Conservation (phyloP, 2,888 invertebrate genomes). For the Tetanocera ferruginea region DNA sequence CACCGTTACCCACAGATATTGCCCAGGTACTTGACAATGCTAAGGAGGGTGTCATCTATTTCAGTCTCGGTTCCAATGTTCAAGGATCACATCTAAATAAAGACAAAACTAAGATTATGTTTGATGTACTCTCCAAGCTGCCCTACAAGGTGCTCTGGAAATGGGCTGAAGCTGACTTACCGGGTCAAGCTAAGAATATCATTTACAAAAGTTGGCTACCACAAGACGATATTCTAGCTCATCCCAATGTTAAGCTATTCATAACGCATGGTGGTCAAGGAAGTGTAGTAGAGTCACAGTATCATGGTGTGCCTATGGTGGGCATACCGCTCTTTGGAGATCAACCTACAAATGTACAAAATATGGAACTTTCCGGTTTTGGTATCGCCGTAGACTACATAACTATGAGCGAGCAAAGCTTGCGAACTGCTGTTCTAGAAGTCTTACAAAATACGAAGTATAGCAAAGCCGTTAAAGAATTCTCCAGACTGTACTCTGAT, state of each 20-base stretch:
- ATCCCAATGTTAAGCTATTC: constrained; percentile 75
- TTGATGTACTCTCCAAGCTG: constrained; percentile 73
- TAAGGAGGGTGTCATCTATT: constrained; percentile 54
- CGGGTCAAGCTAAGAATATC: constrained; percentile 65
- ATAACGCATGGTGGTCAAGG: constrained; percentile 73
- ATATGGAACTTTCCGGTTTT: constrained; percentile 76
- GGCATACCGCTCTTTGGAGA: constrained; percentile 84
- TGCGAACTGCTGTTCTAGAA: constrained; percentile 52
- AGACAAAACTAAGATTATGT: constrained; percentile 69
- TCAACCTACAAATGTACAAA: constrained; percentile 82
- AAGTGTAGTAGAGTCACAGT: constrained; percentile 83
- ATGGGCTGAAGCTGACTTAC: constrained; percentile 73
- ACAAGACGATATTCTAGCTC: constrained; percentile 82
- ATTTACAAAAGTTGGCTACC: constrained; percentile 67
- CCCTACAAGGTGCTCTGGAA: constrained; percentile 77
- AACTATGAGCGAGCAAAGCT: constrained; percentile 48
- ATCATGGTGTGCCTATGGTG: constrained; percentile 82
- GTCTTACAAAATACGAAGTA: constrained; percentile 56
- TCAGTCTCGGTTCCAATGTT: constrained; percentile 67
- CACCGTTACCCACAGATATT: constrained; percentile 56
- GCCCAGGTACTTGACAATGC: constrained; percentile 54
- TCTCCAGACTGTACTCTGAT: constrained; percentile 71
- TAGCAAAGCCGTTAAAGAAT: constrained; percentile 62
- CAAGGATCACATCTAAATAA: constrained; percentile 47
- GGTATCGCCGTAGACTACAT: constrained; percentile 51